Conservation (phyloP, 2,113 vertebrate species). For the Suricata suricatta region DNA sequence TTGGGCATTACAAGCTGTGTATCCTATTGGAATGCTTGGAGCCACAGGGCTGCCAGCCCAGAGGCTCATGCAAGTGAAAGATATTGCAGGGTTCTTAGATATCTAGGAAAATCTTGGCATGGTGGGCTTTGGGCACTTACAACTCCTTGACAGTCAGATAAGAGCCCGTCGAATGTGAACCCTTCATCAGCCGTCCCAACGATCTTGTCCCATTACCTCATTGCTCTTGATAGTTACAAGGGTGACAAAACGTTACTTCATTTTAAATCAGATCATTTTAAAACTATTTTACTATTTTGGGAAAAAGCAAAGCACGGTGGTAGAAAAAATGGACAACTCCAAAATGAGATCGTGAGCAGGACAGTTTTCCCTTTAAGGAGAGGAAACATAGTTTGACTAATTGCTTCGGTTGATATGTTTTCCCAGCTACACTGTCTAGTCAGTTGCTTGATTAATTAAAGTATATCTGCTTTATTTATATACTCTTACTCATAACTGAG, state of each 20-base stretch:
- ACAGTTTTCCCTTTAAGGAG: neutral
- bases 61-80: neutral
- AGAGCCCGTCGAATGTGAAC: neutral
- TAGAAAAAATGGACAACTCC: neutral
- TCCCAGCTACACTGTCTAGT: neutral
- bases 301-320: neutral
- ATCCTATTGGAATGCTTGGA: neutral
- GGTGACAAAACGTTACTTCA: neutral
- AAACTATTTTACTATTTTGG: conserved; percentile 44
- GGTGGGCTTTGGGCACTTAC: neutral
- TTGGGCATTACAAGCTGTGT: neutral
- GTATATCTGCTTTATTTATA: neutral
- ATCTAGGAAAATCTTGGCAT: conserved; percentile 30
- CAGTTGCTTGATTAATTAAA: neutral
- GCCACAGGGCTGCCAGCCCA: neutral
- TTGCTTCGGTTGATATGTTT: neutral
- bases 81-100: neutral
- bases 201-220: conserved; percentile 52
- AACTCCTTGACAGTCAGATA: neutral
- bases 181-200: neutral
- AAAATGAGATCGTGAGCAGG: neutral
- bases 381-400: neutral
- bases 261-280: conserved; percentile 22
- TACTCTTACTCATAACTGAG: neutral
- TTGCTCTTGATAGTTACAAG: conserved; percentile 32